Conservation (phyloP, 1,140 invertebrate genomes). For the Bombus terrestris region DNA sequence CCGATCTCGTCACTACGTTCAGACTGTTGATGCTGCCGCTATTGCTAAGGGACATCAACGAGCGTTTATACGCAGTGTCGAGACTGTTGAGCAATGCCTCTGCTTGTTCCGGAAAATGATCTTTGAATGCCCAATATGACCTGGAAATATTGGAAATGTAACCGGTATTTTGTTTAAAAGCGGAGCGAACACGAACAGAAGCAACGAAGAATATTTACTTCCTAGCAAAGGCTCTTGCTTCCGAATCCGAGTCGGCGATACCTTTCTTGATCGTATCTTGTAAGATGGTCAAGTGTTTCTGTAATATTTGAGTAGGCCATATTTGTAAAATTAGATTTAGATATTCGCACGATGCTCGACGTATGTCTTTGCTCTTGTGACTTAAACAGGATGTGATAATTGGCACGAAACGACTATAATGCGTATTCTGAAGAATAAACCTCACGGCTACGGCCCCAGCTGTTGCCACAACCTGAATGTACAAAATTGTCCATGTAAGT, state of each 20-base stretch:
- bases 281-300: slow-evolving; percentile 90
- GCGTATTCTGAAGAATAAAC: slow-evolving; percentile 95
- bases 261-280: slow-evolving; percentile 95
- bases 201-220: slow-evolving; percentile 82
- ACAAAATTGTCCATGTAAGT: slow-evolving; percentile 32
- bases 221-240: slow-evolving; percentile 90
- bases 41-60: slow-evolving; percentile 85
- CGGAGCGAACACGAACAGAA: not conserved
- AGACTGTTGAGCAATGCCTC: slow-evolving; percentile 92
- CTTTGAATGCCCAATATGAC: slow-evolving; percentile 95
- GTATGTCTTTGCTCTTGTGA: slow-evolving; percentile 96
- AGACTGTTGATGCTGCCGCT: slow-evolving; percentile 84
- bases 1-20: slow-evolving; percentile 76
- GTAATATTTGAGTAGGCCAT: slow-evolving; percentile 92
- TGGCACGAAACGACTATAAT: slow-evolving; percentile 92
- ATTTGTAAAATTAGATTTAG: slow-evolving; percentile 91
- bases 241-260: slow-evolving; percentile 95
- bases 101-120: slow-evolving; percentile 95
- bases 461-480: slow-evolving; percentile 92
- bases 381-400: slow-evolving; percentile 91
- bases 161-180: not conserved
- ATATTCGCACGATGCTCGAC: slow-evolving; percentile 92
- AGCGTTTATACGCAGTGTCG: slow-evolving; percentile 92
- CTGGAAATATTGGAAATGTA: slow-evolving; percentile 80
- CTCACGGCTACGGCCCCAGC: slow-evolving; percentile 93